Evolutionary conservation across 1,140 invertebrate genomes (phyloP), one percentile per base, ranked within the genome.

Genomic region (Triops longicaudatus): DNA sequence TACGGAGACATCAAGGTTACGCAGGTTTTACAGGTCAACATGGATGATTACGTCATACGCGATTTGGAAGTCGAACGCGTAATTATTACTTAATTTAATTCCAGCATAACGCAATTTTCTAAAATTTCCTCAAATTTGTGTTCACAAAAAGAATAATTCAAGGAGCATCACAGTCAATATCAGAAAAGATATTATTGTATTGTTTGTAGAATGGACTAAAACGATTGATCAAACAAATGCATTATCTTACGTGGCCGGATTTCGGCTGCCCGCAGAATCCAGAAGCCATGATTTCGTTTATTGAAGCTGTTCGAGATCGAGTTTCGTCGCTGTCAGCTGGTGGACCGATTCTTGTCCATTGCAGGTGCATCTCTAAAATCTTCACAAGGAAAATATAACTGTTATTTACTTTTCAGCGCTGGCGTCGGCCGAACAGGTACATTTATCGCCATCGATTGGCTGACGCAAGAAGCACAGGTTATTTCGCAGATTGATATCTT

Each of bases 211-310:
- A 86, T 41, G 83, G 84, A 41, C 80, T 84, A 11, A 87, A 87
- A 78, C 83, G 85, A 78, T 86, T 81, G 71, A 84, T 91, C 11
- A 86, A 83, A 12, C 89, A 91, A 82, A 85, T 89, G 74, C 89
- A 89, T 80, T 90, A 89, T 78, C 86, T 88, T 81, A 86, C 89
- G 73, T 91, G 90, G 90, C 89, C 89, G 2, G 90, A 91, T 84
- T 89, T 98, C 84, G 96, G 93, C 31, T 95, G 96, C 11, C 97
- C 96, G 3, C 92, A 96, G 82, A 96, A 98, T 87, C 96, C 97
- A 7, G 87, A 98, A 71, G 95, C 95, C 22, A 95, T 98, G 76
- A 85, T 98, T 75, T 93, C 93, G 81, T 98, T 98, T 86, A 92
- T 98, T 31, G 91, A 93, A 79, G 95, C 95, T 85, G 95, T 93